Percentiles rank a stretch among this genome's conserved stretches.
Conservation (phyloP, 2,888 invertebrate species). For the Sympetrum striolatum region DNA sequence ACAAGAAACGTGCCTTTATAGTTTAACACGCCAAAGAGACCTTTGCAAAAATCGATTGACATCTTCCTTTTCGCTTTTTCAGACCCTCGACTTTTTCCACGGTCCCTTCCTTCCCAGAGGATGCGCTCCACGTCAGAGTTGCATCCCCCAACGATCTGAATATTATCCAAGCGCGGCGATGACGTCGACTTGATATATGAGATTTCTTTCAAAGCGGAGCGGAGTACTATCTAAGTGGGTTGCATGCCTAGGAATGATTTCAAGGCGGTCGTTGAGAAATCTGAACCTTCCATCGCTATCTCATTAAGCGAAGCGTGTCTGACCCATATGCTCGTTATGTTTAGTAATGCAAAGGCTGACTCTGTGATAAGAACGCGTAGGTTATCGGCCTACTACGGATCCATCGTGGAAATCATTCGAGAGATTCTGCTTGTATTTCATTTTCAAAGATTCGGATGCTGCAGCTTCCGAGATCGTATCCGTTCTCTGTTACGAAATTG, state of each 20-base stretch:
- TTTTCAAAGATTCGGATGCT: too few relatives aligned
- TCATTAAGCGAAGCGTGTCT: not conserved
- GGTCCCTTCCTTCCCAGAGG: not conserved
- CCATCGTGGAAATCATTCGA: too few relatives aligned
- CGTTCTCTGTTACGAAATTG: too few relatives aligned
- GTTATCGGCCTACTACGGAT: not conserved
- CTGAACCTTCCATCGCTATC: not conserved
- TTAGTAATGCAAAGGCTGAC: not conserved
- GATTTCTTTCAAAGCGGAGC: not conserved
- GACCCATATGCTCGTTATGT: not conserved
- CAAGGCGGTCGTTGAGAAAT: not conserved
- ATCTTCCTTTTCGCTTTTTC: not conserved
- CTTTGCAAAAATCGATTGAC: not conserved
- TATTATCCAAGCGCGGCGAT: not conserved
- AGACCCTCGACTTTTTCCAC: not conserved
- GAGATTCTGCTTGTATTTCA: too few relatives aligned
- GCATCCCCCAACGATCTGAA: not conserved
- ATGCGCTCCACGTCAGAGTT: not conserved
- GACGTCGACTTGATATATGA: not conserved
- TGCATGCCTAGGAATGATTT: not conserved
- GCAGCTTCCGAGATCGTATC: too few relatives aligned
- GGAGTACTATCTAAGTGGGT: slow-evolving; percentile 1
- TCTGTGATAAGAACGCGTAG: not conserved
- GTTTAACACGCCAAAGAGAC: not conserved
- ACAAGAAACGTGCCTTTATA: not conserved